phyloP scores from a whole-genome alignment of 1,140 invertebrate species.

The Platorchestia sp. region DNA sequence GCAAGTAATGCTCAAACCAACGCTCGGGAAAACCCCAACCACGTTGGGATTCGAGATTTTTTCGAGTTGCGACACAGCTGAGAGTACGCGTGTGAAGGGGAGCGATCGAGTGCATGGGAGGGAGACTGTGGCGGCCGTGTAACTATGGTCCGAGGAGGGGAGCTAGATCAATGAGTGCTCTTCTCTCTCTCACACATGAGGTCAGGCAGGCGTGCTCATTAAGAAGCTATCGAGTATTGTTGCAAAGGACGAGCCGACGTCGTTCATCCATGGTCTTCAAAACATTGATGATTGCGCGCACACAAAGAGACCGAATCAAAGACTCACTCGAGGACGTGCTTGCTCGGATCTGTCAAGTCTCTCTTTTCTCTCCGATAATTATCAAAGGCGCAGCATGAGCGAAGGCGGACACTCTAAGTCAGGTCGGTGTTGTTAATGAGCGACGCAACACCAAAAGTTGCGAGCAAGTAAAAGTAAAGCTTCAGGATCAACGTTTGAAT shows the following conservation, averaged over 20 bases:
- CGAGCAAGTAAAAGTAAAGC: conserved; percentile 1
- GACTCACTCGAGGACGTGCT: conserved; percentile 42
- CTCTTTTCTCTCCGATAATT: conserved; percentile 47
- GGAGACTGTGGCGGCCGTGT: neutral
- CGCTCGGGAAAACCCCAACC: neutral
- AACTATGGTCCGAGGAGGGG: conserved; percentile 21
- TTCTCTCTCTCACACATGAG: neutral
- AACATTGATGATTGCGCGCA: conserved; percentile 50
- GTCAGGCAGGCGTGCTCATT: conserved; percentile 31
- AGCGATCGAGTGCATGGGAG: neutral
- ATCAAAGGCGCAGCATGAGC: conserved; percentile 47
- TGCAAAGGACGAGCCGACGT: conserved; percentile 28
- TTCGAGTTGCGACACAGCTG: neutral
- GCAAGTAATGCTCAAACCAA: neutral
- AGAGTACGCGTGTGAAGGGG: neutral
- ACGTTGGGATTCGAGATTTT: neutral
- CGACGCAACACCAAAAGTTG: conserved; percentile 34
- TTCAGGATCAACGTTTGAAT: neutral
- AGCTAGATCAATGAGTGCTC: neutral
- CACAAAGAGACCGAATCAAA: conserved; percentile 44
- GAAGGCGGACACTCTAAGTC: conserved; percentile 26
- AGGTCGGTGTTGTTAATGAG: conserved; percentile 14
- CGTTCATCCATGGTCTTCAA: conserved; percentile 43
- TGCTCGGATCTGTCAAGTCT: conserved; percentile 40
- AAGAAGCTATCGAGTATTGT: conserved; percentile 45